A percentile compares a stretch with the other conserved stretches of the same genome.
phyloP scores from a whole-genome alignment of 2,113 vertebrate species.

The Thunnus maccoyii region DNA sequence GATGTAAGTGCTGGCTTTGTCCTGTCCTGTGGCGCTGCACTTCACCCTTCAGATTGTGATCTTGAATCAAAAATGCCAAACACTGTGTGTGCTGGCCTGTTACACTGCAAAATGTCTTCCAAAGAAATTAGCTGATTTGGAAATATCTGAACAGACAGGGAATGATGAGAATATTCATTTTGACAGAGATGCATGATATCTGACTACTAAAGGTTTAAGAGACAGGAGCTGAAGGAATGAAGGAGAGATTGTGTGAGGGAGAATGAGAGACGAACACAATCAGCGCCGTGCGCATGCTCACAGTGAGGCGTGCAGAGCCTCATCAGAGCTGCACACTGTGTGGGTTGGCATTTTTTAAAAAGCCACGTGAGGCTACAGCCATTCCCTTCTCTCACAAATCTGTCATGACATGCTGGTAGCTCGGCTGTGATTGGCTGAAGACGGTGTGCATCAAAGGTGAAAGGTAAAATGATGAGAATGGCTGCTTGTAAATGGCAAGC shows the following conservation, averaged over 20 bases:
- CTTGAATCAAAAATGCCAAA: neutral
- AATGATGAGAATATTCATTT: neutral
- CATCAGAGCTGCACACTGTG: conserved; percentile 51
- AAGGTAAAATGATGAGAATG: conserved; percentile 47
- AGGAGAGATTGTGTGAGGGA: conserved; percentile 17
- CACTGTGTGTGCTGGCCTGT: neutral
- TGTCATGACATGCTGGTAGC: conserved; percentile 38
- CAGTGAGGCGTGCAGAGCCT: conserved; percentile 15
- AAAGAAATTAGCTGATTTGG: neutral
- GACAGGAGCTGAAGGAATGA: neutral
- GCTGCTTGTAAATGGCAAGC: conserved; percentile 9
- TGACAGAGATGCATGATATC: neutral
- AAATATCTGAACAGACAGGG: neutral
- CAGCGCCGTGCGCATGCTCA: conserved; percentile 63
- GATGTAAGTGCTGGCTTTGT: conserved; percentile 24
- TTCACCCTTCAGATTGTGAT: neutral
- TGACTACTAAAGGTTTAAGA: neutral
- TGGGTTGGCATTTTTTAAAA: conserved; percentile 63
- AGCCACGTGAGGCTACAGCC: conserved; percentile 61
- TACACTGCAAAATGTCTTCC: conserved; percentile 9
- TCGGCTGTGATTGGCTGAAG: conserved; percentile 58
- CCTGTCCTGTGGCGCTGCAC: neutral
- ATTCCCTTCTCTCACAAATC: conserved; percentile 49
- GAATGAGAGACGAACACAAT: conserved; percentile 25
- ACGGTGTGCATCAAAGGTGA: conserved; percentile 56